Evolutionary conservation across 2,113 vertebrate species (phyloP).

Genomic region (Eublepharis macularius): DNA sequence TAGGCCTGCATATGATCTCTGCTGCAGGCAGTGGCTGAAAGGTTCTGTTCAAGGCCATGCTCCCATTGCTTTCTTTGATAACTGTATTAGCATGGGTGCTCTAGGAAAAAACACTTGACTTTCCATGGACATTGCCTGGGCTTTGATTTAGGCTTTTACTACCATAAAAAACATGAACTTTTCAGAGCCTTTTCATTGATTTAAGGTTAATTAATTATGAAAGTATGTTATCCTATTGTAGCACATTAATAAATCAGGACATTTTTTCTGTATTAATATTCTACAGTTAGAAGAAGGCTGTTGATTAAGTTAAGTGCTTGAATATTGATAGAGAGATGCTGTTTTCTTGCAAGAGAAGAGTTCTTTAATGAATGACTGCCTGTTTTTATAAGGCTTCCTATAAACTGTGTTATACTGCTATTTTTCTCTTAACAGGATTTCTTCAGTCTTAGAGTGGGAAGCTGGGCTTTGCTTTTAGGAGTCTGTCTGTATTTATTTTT

Average conservation of each 20-base stretch:
- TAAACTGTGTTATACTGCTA: conserved; percentile 22
- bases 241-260: conserved; percentile 54
- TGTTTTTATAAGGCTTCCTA: conserved; percentile 9
- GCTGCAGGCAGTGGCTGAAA: no score
- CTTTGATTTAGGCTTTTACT: rapidly evolving
- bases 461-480: not conserved
- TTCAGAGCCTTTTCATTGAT: conserved; percentile 54
- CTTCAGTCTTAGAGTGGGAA: conserved; percentile 17
- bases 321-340: conserved; percentile 33
- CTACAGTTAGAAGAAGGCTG: conserved; percentile 53
- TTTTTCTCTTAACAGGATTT: conserved; percentile 5
- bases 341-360: not conserved
- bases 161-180: conserved; percentile 6
- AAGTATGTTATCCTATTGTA: conserved; percentile 37
- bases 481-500: conserved; percentile 14
- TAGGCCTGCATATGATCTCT: no score
- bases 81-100: rapidly evolving
- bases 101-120: not conserved
- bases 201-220: conserved; percentile 60
- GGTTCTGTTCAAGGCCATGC: no score
- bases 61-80: not conserved
- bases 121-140: not conserved
- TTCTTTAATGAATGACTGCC: not conserved
- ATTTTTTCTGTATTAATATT: conserved; percentile 50
- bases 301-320: conserved; percentile 54